Base-by-base conservation (phyloP, 2,113 vertebrate species). In the Hiodon alosoides region DNA sequence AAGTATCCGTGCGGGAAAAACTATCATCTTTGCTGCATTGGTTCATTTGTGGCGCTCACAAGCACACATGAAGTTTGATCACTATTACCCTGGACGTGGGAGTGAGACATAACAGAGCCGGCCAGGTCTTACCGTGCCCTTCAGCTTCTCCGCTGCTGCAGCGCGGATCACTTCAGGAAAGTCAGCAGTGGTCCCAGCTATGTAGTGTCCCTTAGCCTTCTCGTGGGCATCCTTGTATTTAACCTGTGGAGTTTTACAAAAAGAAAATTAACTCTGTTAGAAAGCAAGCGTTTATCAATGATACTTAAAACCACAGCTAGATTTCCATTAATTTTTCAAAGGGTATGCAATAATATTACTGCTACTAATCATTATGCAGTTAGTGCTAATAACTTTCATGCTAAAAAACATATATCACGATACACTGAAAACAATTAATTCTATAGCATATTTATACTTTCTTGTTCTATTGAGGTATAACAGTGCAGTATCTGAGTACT, bases 181-280 rank as follows among this genome's bases (percentile, higher is more conserved):
- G 83, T 99, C 97, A 3, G 89, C 83, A 17, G 96, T 89, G 0
- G 92, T 94, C 7, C 87, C 91, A 76, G 96, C 97, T 89, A 98
- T 83, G 86, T 98, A 98, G 81, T 98, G 96, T 17, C 96, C 97
- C 75, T 97, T 99, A 77, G 89, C 90, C 84, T 98, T 96, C 87
- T 96, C 96, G 75, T 95, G 93, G 0, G 81, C 66, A 48, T 92
- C 89, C 76, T 97, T 93, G 77, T 99, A 99, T 85, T 97, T 97
- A 11, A 80, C 88, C 97, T 99, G 88, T 8, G 82, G 61, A 80
- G 76, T 1, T 5, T 80, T 16, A 61, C 64, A 0, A 10, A 53
- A n/a, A 70, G 16, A 9, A 59, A 9, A 59, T 11, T 11, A 4
- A 11, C 4, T 14, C 9, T 9, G 14, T 11, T 59, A 14, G 3